These are phyloP conservation scores for Pseudorhiza aurosa DNA, from an alignment of 30 jellyfish, hydroid and myxozoan species.

Conservation along the genomic window DNA sequence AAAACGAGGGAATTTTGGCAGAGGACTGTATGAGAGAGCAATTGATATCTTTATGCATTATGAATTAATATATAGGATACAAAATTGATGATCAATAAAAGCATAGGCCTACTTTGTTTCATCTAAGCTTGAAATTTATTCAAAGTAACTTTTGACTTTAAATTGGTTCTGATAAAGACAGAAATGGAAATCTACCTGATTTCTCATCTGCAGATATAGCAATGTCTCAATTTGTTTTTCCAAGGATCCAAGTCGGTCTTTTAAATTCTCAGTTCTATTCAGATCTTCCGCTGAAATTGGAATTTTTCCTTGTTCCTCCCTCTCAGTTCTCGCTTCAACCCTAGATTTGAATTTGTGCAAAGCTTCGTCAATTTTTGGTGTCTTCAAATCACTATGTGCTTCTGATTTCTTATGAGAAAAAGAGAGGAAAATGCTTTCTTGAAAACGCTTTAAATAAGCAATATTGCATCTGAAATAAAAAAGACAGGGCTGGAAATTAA, in stretches of 20 bases:
- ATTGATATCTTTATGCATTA: too few relatives aligned
- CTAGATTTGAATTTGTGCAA: slow-evolving; percentile 43
- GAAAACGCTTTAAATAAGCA: too few relatives aligned
- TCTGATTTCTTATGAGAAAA: not conserved
- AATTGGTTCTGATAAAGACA: too few relatives aligned
- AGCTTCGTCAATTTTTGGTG: slow-evolving; percentile 82
- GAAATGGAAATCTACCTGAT: too few relatives aligned
- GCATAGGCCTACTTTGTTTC: too few relatives aligned
- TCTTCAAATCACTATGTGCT: not conserved
- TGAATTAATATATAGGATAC: too few relatives aligned
- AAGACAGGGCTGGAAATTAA: not conserved
- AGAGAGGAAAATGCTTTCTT: not conserved
- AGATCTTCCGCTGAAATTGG: not conserved
- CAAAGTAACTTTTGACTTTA: too few relatives aligned
- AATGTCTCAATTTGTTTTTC: slow-evolving; percentile 68
- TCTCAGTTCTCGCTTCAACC: not conserved
- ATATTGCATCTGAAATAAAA: too few relatives aligned
- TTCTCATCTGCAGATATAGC: slow-evolving; percentile 49
- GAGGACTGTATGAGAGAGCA: too few relatives aligned
- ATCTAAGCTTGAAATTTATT: too few relatives aligned
- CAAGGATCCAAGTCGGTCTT: slow-evolving; percentile 70
- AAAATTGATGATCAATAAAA: not conserved
- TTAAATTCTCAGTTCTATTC: not conserved
- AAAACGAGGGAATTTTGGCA: too few relatives aligned
- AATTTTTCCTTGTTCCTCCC: not conserved